These are phyloP conservation scores for Helleia helle DNA, from an alignment of 2,888 invertebrate species.

Conservation along the genomic window DNA sequence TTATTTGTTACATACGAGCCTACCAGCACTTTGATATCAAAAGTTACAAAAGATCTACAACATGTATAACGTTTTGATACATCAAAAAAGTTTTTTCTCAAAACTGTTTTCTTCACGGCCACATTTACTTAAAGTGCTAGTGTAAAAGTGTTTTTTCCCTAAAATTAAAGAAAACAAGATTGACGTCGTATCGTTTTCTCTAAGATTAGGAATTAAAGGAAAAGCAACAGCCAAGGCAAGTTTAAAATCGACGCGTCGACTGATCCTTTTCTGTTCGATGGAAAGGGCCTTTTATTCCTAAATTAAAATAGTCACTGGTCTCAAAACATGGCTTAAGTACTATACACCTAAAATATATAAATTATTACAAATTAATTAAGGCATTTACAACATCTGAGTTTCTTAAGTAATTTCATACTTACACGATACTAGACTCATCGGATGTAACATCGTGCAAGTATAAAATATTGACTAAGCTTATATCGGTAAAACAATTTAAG, in stretches of 20 bases:
- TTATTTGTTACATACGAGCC: slow-evolving; percentile 38
- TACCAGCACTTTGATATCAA: slow-evolving; percentile 71
- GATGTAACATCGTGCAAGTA: slow-evolving; percentile 65
- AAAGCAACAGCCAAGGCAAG: slow-evolving; percentile 56
- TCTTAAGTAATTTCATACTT: slow-evolving; percentile 64
- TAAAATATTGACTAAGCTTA: slow-evolving; percentile 71
- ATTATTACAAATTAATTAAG: slow-evolving; percentile 75
- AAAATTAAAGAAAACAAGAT: slow-evolving; percentile 65
- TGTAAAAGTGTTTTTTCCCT: slow-evolving; percentile 34
- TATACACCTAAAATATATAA: slow-evolving; percentile 75
- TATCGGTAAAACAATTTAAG: slow-evolving; percentile 67
- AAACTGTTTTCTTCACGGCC: slow-evolving; percentile 53
- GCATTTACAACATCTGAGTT: slow-evolving; percentile 72
- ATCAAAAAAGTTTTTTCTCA: slow-evolving; percentile 58
- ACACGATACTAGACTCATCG: slow-evolving; percentile 57
- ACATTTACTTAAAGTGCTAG: slow-evolving; percentile 58
- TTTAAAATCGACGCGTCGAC: slow-evolving; percentile 36
- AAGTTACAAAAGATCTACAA: slow-evolving; percentile 69
- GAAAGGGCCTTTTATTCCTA: slow-evolving; percentile 59
- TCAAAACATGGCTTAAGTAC: slow-evolving; percentile 74
- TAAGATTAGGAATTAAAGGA: slow-evolving; percentile 50
- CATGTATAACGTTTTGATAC: slow-evolving; percentile 56
- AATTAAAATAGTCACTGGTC: slow-evolving; percentile 73
- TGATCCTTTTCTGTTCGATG: slow-evolving; percentile 47
- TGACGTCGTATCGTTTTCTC: slow-evolving; percentile 50